Conservation (phyloP, 2,113 vertebrate genomes). For the Natator depressus region DNA sequence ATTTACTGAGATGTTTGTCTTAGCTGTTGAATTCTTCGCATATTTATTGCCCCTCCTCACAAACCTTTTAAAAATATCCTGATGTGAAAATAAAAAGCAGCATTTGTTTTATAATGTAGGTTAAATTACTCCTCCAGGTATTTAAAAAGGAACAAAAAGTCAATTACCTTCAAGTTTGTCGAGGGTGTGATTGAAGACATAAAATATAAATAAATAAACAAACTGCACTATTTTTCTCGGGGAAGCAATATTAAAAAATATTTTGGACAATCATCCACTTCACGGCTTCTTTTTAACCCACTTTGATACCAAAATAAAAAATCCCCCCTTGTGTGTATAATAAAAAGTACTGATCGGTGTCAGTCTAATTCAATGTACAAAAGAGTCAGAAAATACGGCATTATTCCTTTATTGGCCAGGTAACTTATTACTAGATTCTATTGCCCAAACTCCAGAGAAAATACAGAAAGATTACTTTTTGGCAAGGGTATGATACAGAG, state of each 20-base stretch:
- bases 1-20: slow-evolving; percentile 80
- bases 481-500: background rate
- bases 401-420: background rate
- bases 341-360: background rate
- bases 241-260: slow-evolving; percentile 43
- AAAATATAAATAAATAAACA: slow-evolving; percentile 52
- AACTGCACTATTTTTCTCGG: slow-evolving; percentile 62
- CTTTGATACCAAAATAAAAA: background rate
- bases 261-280: slow-evolving; percentile 39
- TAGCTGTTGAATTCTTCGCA: slow-evolving; percentile 63
- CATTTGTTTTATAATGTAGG: slow-evolving; percentile 61
- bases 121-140: slow-evolving; percentile 66
- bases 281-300: slow-evolving; percentile 18
- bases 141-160: slow-evolving; percentile 73
- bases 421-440: background rate
- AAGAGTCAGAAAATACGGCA: background rate
- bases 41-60: slow-evolving; percentile 68
- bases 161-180: slow-evolving; percentile 52
- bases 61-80: slow-evolving; percentile 69
- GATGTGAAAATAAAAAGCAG: slow-evolving; percentile 68
- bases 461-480: background rate
- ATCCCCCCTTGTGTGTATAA: background rate
- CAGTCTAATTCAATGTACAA: background rate
- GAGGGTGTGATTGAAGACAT: slow-evolving; percentile 43
- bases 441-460: background rate